phyloP scores from a whole-genome alignment of 2,113 vertebrate genomes.

The Scophthalmus maximus region DNA sequence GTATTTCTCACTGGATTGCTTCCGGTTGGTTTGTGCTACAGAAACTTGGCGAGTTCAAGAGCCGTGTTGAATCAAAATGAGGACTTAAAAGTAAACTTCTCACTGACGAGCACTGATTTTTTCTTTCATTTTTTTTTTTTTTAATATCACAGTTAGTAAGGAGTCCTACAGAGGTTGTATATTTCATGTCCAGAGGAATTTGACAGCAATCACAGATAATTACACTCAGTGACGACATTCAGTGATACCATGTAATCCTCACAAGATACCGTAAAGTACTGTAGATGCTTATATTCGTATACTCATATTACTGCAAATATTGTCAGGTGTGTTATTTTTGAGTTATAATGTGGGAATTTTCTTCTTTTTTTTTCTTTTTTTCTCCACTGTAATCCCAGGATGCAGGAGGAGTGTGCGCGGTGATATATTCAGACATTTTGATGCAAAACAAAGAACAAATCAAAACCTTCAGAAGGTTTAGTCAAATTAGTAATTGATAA shows the following conservation, averaged over 20 bases:
- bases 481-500: conserved; percentile 36
- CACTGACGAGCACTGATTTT: conserved; percentile 34
- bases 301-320: conserved; percentile 24
- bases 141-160: neutral
- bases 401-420: conserved; percentile 1
- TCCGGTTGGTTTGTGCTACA: neutral
- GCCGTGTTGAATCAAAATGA: conserved; percentile 4
- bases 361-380: neutral
- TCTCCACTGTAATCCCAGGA: conserved; percentile 10
- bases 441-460: conserved; percentile 68
- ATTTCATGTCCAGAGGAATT: conserved; percentile 32
- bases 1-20: conserved; percentile 18
- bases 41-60: neutral
- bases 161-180: conserved; percentile 11
- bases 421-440: conserved; percentile 65
- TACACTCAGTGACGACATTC: conserved; percentile 59
- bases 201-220: conserved; percentile 39
- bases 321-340: conserved; percentile 4
- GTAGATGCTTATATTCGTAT: conserved; percentile 43
- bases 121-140: too few species aligned
- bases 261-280: conserved; percentile 42
- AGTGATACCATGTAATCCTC: conserved; percentile 37
- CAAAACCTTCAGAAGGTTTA: conserved; percentile 60
- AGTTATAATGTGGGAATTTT: conserved; percentile 19
- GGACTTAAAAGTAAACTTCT: conserved; percentile 13